Base-by-base conservation (phyloP, 2,888 invertebrate species). In the Acanthoscelides obtectus region DNA sequence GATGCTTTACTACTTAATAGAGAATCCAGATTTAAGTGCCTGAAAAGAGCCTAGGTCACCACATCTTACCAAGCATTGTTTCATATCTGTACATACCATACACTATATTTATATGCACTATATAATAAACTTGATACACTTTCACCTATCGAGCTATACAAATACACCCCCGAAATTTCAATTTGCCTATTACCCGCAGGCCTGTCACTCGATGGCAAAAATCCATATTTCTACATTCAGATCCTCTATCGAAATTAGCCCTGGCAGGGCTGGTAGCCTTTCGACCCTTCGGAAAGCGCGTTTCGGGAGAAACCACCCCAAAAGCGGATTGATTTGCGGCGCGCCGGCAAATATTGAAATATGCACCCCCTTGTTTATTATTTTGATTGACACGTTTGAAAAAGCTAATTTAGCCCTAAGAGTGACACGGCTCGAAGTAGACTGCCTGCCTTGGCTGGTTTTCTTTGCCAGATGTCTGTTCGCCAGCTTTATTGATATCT, bases 311-410 rank as follows among this genome's bases (percentile, higher is more conserved):
- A 20, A 2, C 66, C 4, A 3, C 68, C 78, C 79, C 72, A 73
- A 20, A 22, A 68, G 68, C 22, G 27, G 27, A 27, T 68, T 45
- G 22, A 27, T 20, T 70, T 67, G 27, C 68, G 71, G 72, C 71
- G 77, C 76, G 76, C 76, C 78, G 79, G 81, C 81, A 83, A 83
- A 84, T 84, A 84, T 84, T 84, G 84, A 84, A 84, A 84, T 84
- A 84, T 84, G 84, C 84, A 84, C 84, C 83, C 45, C 81, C 82
- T 81, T 83, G 82, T 83, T 84, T 84, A 83, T 84, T 83, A 82
- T 83, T 83, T 83, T 83, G 83, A 83, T 83, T 84, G 84, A 84
- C 84, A 81, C 82, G 81, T 81, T 83, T 80, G 81, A 79, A 78
- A 77, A 79, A 79, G 77, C 80, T 78, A 80, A 80, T 80, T 80